A percentile compares a stretch with the other conserved stretches of the same genome.
These are phyloP conservation scores for Ochotona curzoniae DNA, from an alignment of 2,113 vertebrate species.

Conservation along the genomic window DNA sequence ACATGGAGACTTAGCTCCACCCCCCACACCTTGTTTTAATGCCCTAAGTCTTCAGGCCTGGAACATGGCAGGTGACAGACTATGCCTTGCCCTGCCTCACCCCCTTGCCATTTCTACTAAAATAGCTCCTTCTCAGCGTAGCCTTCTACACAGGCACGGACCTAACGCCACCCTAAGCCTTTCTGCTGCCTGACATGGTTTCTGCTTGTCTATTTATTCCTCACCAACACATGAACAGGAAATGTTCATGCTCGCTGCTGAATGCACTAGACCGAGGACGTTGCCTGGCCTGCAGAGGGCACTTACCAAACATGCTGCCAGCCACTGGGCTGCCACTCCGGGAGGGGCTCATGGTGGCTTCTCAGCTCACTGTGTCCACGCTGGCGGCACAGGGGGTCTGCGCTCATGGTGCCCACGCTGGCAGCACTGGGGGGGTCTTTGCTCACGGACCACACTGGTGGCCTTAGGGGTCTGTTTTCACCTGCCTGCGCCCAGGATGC, in stretches of 20 bases:
- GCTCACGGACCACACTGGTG: not conserved
- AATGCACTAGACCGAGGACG: not conserved
- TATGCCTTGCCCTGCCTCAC: not conserved
- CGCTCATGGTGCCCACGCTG: no score
- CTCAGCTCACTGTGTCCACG: not conserved
- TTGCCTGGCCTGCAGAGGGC: not conserved
- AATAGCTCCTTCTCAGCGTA: not conserved
- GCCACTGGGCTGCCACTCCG: not conserved
- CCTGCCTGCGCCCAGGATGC: rapidly evolving
- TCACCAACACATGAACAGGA: rapidly evolving
- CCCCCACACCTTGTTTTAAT: not conserved
- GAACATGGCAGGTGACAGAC: rapidly evolving
- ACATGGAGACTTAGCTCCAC: rapidly evolving
- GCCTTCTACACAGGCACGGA: not conserved
- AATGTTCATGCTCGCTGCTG: rapidly evolving
- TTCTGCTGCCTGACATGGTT: rapidly evolving
- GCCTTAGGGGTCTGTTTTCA: not conserved
- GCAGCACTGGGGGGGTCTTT: no score
- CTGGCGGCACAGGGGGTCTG: no score
- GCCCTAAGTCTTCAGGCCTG: not conserved
- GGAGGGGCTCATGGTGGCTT: no score
- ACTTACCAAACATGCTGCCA: no score
- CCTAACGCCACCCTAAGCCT: not conserved
- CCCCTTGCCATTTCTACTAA: not conserved
- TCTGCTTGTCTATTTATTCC: not conserved